Percentiles rank a stretch among this genome's conserved stretches.
Conservation (phyloP, 2,888 invertebrate genomes). For the Cryptus viduatorius region DNA sequence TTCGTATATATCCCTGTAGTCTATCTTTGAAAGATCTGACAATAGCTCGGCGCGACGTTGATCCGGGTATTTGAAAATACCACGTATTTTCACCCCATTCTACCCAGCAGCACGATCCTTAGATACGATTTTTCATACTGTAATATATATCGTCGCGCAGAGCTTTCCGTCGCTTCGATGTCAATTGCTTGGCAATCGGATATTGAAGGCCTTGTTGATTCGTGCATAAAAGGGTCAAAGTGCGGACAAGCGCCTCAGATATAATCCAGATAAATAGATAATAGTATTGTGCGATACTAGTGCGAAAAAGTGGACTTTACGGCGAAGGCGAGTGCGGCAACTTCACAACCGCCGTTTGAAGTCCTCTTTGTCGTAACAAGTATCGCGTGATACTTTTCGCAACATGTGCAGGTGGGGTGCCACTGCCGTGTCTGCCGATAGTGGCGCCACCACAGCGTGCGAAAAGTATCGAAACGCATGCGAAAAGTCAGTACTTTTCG, state of each 20-base stretch:
- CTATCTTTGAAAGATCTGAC: constrained; percentile 40
- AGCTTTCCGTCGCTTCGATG: background rate
- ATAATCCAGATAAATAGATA: no score
- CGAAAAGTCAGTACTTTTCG: no score
- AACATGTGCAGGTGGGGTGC: no score
- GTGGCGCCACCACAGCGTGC: no score
- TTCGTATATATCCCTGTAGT: background rate
- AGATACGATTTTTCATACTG: constrained; percentile 14
- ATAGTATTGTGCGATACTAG: no score
- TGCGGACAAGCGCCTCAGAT: background rate
- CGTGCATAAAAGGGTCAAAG: background rate
- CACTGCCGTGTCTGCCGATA: no score
- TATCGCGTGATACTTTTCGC: no score
- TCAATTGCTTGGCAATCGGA: background rate
- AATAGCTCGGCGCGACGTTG: constrained; percentile 21
- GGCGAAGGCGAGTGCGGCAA: no score
- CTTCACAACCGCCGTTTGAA: no score
- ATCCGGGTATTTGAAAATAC: constrained; percentile 28
- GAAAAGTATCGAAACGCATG: no score
- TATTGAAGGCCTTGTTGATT: background rate
- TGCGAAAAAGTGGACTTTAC: no score
- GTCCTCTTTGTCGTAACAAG: no score
- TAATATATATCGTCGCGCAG: background rate
- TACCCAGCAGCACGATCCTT: background rate
- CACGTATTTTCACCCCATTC: constrained; percentile 13